phyloP scores from a whole-genome alignment of 2,113 vertebrate species.

The Protobothrops mucrosquamatus region DNA sequence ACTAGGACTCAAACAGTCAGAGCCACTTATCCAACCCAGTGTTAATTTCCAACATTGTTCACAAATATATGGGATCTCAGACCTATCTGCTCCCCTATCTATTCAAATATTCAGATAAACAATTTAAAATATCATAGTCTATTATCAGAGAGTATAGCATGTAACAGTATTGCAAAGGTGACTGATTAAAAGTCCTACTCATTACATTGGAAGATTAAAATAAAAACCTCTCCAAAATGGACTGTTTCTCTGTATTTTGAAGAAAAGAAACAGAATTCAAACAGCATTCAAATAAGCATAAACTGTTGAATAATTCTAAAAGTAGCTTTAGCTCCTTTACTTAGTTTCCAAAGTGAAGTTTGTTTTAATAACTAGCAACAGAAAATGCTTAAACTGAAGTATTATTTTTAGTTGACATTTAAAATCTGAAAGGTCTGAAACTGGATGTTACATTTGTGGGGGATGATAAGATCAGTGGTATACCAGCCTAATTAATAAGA shows the following conservation, averaged over 20 bases:
- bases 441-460: not conserved
- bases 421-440: conserved; percentile 5
- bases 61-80: not conserved
- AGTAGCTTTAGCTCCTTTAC: not conserved
- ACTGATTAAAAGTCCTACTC: not conserved
- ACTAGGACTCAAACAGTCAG: not conserved
- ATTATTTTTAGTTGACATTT: conserved; percentile 1
- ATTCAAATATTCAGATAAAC: not conserved
- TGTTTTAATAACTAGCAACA: not conserved
- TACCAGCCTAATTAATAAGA: not conserved
- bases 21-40: not conserved
- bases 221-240: not conserved
- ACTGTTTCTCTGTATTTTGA: not conserved
- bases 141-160: not conserved
- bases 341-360: not conserved
- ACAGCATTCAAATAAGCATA: not conserved
- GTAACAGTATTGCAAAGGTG: not conserved
- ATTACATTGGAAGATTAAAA: not conserved
- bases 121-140: not conserved
- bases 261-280: not conserved
- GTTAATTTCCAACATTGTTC: not conserved
- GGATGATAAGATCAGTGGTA: not conserved
- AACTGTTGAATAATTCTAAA: not conserved
- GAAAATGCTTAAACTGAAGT: not conserved
- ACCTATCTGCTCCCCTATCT: not conserved